These are phyloP conservation scores for Vulpes lagopus DNA, from an alignment of 2,113 vertebrate species.

Conservation along the genomic window DNA sequence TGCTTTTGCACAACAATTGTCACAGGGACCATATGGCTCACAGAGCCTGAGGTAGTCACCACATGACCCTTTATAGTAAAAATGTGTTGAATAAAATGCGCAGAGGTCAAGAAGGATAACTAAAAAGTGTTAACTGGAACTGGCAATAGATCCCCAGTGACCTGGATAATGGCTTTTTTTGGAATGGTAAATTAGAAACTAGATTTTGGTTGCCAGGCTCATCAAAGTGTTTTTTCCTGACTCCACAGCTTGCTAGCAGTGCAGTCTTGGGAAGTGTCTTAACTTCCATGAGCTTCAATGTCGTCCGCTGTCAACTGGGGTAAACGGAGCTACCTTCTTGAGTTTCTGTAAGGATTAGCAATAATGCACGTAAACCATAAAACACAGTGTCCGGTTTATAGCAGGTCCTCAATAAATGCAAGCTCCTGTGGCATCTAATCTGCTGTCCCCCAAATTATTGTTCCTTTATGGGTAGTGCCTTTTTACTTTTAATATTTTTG, in stretches of 20 bases:
- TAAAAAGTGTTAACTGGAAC: neutral
- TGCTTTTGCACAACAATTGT: neutral
- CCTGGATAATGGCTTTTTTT: neutral
- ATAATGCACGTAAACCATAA: neutral
- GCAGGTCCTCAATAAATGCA: neutral
- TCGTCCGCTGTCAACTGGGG: neutral
- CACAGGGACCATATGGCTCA: neutral
- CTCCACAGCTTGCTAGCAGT: neutral
- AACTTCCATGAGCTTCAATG: neutral
- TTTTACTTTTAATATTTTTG: neutral
- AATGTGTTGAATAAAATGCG: neutral
- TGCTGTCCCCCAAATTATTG: neutral
- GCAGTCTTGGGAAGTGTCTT: neutral
- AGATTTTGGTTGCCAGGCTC: neutral
- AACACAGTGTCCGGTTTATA: neutral
- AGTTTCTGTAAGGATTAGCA: neutral
- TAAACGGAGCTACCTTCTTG: neutral
- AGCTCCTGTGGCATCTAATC: neutral
- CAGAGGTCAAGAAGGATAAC: neutral
- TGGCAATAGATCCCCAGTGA: neutral
- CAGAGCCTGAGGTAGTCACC: conserved; percentile 6
- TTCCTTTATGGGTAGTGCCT: neutral
- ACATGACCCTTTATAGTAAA: neutral
- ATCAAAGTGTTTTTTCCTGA: neutral
- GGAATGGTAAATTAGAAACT: neutral